Evolutionary conservation across 1,140 invertebrate species (phyloP), one percentile per base, ranked within the genome.

Genomic region (Lordiphosa mommai): DNA sequence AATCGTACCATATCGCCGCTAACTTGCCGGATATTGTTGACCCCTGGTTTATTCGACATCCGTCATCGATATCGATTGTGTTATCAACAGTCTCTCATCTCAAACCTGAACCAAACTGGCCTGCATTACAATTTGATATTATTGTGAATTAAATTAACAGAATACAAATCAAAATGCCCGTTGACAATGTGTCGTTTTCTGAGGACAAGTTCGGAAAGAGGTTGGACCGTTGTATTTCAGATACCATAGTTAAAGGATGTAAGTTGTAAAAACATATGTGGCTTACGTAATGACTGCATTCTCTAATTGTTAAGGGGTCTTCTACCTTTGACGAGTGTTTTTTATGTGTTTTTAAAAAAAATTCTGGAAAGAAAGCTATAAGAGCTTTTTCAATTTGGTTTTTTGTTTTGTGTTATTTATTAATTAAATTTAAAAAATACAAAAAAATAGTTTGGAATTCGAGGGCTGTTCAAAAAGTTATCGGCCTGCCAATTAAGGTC

Each of bases 201-300:
- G 91, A 92, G 85, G 92, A 93, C 61, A 90, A 91, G 67, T 88
- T 91, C 37, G 91, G 91, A 12, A 85, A 89, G 13, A 91, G 91
- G 74, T 89, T 92, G 72, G 92, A 93, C 74, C 90, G 91, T 76
- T 93, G 92, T 87, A 68, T 93, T 40, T 92, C 92, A 27, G 92
- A 93, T 86, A 90, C 90, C 23, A 73, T 92, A 55, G 86, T 93
- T 36, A 93, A 93, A 91, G 92, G 92, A 68, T 90, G 92, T 93
- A 89, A 90, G 85, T 67, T 13, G 0, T 13, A 13, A 4, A 12
- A 30, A 23, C 2, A 27, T 27, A 8, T 33, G 20, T n/a, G 3
- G 32, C 27, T 76, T 76, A 77, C 38, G 44, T 80, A 73, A 80
- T 51, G 10, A 27, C 10, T 27, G n/a, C n/a, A n/a, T n/a, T n/a